Conservation (phyloP, 2,113 vertebrate species). For the Phylloscopus trochilus region DNA sequence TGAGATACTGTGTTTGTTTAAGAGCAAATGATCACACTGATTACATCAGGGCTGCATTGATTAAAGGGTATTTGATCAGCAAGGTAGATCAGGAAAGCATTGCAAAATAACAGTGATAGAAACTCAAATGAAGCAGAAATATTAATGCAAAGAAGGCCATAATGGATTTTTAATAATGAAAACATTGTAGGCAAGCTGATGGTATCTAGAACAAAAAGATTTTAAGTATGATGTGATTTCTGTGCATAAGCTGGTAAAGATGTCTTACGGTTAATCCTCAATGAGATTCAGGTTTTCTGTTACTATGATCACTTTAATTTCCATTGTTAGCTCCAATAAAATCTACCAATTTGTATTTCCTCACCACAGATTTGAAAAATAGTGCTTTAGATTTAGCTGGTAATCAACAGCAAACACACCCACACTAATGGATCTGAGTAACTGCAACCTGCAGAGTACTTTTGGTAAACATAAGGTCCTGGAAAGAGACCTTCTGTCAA, state of each 20-base stretch:
- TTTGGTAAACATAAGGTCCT: not conserved
- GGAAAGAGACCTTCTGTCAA: not conserved
- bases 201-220: not conserved
- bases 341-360: not conserved
- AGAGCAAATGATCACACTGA: conserved; percentile 28
- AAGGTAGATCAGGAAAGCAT: conserved; percentile 5
- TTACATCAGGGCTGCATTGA: conserved; percentile 47
- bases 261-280: not conserved
- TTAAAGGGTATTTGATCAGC: conserved; percentile 44
- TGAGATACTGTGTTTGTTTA: conserved; percentile 8
- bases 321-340: not conserved
- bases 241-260: not conserved
- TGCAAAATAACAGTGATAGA: conserved; percentile 33
- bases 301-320: not conserved
- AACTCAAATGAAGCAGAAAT: conserved; percentile 31
- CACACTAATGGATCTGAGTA: not conserved
- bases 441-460: not conserved
- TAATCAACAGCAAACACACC: not conserved
- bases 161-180: not conserved
- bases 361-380: not conserved
- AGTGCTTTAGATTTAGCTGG: not conserved
- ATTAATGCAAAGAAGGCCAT: conserved; percentile 18
- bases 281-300: not conserved
- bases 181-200: not conserved
- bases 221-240: not conserved